These are phyloP conservation scores for Semaprochilodus insignis DNA, from an alignment of 2,797 vertebrate species.

Conservation along the genomic window DNA sequence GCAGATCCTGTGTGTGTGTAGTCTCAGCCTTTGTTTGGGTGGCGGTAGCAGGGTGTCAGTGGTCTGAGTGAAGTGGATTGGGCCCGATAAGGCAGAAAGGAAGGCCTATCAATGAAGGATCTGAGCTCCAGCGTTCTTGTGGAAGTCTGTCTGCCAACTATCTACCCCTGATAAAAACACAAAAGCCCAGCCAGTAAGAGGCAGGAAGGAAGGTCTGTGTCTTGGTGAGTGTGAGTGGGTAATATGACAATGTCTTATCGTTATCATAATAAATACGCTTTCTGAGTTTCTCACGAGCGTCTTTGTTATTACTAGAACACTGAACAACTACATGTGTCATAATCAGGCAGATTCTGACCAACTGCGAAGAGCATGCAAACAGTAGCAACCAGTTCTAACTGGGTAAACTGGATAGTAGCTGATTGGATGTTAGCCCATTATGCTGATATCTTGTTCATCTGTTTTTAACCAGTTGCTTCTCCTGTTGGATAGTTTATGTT, in stretches of 20 bases:
- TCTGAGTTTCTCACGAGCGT: background rate
- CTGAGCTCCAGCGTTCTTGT: slow-evolving; percentile 57
- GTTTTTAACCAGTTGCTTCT: no score
- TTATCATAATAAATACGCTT: background rate
- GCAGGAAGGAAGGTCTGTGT: slow-evolving; percentile 47
- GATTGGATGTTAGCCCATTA: background rate
- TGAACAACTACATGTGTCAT: no score
- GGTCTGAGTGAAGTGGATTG: slow-evolving; percentile 45
- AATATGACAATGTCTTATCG: no score
- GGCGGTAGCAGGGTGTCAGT: slow-evolving; percentile 40
- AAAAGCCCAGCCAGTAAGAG: slow-evolving; percentile 58
- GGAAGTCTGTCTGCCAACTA: slow-evolving; percentile 64
- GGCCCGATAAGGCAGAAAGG: slow-evolving; percentile 30
- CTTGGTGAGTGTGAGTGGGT: background rate
- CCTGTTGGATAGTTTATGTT: no score
- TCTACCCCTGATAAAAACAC: slow-evolving; percentile 62
- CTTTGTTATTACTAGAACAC: background rate
- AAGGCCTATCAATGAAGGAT: slow-evolving; percentile 52
- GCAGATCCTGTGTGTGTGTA: slow-evolving; percentile 10
- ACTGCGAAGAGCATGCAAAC: no score
- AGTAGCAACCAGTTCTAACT: background rate
- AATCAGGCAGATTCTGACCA: no score
- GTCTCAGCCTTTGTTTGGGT: slow-evolving; percentile 21
- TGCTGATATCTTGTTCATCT: no score
- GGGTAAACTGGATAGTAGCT: background rate